A percentile compares a stretch with the other conserved stretches of the same genome.
phyloP scores from a whole-genome alignment of 2,113 vertebrate species.

The Colistium nudipinnis region DNA sequence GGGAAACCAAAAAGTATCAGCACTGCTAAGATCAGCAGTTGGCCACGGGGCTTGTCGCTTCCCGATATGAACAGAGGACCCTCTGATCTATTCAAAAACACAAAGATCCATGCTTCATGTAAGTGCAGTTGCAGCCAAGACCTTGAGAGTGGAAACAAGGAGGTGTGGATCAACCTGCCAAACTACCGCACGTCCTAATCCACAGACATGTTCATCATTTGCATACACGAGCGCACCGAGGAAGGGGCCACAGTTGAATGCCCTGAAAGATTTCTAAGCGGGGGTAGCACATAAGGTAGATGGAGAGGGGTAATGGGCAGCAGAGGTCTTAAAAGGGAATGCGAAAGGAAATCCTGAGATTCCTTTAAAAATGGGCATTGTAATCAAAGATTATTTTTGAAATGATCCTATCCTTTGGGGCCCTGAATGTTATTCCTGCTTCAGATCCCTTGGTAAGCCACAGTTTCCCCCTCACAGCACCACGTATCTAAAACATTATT shows the following conservation, averaged over 20 bases:
- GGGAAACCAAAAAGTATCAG: constrained; percentile 58
- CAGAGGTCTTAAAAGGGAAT: constrained; percentile 10
- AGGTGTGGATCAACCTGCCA: no score
- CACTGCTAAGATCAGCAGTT: constrained; percentile 41
- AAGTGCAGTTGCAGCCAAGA: background rate
- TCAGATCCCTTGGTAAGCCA: constrained; percentile 24
- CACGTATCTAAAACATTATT: constrained; percentile 48
- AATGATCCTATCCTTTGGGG: constrained; percentile 22
- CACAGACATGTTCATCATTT: no score
- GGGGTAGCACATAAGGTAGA: background rate
- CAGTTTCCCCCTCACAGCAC: constrained; percentile 34
- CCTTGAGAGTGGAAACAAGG: no score
- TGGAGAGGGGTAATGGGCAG: background rate
- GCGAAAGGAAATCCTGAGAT: constrained; percentile 13
- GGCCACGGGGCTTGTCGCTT: constrained; percentile 38
- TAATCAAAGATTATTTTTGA: constrained; percentile 26
- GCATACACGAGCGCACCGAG: background rate
- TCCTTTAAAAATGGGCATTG: constrained; percentile 19
- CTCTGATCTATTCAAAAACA: constrained; percentile 47
- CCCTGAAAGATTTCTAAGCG: background rate
- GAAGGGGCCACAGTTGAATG: background rate
- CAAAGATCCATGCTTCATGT: constrained; percentile 28
- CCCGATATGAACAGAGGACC: constrained; percentile 40
- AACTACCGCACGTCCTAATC: no score
- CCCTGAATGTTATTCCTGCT: constrained; percentile 23